These are phyloP conservation scores for Steinernema khuongi DNA, from an alignment of 1,140 invertebrate species.

Conservation along the genomic window DNA sequence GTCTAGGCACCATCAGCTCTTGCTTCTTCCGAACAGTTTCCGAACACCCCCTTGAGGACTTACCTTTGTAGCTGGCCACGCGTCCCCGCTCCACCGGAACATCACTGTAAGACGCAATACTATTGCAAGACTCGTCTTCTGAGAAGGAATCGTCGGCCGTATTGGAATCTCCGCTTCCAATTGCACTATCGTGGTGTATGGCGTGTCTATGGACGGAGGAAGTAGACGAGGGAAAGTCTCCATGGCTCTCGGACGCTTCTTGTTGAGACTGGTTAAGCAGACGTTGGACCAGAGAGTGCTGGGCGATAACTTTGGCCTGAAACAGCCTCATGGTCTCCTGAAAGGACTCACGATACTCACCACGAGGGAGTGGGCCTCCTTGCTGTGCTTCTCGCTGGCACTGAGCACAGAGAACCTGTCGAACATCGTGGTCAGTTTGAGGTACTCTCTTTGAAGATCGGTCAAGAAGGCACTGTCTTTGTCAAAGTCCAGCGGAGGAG, in stretches of 20 bases:
- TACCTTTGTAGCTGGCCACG: neutral
- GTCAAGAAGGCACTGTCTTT: neutral
- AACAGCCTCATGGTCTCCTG: neutral
- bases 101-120: neutral
- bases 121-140: neutral
- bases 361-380: neutral
- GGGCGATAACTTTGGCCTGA: neutral
- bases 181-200: neutral
- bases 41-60: no score
- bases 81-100: neutral
- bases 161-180: neutral
- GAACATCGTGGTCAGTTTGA: neutral
- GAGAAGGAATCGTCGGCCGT: constrained; percentile 6
- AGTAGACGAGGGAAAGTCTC: neutral
- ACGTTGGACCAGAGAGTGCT: neutral
- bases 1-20: no score
- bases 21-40: no score
- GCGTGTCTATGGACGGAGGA: neutral
- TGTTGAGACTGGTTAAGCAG: neutral
- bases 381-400: neutral
- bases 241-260: neutral
- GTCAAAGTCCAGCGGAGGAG: neutral
- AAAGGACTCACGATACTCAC: no score
- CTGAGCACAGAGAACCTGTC: neutral
- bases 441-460: neutral